Percentiles rank a stretch among this genome's conserved stretches.
These are phyloP conservation scores for Lamellibrachia satsuma DNA, from an alignment of 2,888 invertebrate genomes.

Conservation along the genomic window DNA sequence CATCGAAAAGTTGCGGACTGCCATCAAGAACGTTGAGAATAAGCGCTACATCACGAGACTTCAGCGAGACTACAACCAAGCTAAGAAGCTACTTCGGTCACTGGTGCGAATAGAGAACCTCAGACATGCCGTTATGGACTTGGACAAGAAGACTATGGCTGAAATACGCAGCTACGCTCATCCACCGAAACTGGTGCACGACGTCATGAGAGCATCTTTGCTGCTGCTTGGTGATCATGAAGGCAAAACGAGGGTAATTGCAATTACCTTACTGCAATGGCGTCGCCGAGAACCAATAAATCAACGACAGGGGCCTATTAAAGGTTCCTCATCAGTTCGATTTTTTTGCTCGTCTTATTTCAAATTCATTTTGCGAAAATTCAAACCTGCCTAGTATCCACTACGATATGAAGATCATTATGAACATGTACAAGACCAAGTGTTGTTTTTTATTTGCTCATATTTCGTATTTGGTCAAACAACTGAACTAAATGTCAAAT, in stretches of 20 bases:
- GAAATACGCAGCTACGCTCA: conserved; percentile 21
- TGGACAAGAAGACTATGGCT: neutral
- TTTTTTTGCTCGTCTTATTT: no score
- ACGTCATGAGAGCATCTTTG: conserved; percentile 21
- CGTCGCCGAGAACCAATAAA: neutral
- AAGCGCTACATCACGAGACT: conserved; percentile 22
- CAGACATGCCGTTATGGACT: neutral
- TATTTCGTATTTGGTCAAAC: no score
- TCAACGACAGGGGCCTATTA: no score
- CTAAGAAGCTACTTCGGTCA: neutral
- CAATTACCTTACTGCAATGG: neutral
- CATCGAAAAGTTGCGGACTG: neutral
- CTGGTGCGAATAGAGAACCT: neutral
- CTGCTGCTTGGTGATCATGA: conserved; percentile 26
- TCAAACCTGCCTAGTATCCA: no score
- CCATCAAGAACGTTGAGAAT: conserved; percentile 5
- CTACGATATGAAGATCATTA: no score
- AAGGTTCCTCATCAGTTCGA: no score
- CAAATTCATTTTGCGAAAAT: no score
- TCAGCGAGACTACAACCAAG: neutral
- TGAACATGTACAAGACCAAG: no score
- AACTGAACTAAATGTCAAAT: no score
- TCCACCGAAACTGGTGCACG: conserved; percentile 19
- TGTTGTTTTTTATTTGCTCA: no score
- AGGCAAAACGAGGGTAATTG: conserved; percentile 20